Base-by-base conservation (phyloP, 2,797 vertebrate species). In the Setipinna tenuifilis region DNA sequence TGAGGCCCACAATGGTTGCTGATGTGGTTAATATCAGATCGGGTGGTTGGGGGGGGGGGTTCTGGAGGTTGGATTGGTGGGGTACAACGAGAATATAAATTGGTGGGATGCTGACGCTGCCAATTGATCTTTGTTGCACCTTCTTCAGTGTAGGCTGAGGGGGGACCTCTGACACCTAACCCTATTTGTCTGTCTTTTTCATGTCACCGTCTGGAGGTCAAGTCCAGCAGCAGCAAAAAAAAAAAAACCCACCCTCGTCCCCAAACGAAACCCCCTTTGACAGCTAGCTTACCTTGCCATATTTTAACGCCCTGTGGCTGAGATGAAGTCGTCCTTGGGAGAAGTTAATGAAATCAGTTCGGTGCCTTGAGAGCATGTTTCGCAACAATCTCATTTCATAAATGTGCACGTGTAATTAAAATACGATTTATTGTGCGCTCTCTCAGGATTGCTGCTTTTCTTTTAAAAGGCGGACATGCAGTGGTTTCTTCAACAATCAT, bases 251-350 rank as follows among this genome's bases (percentile, higher is more conserved):
- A 31, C 5, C 71, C 16, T 14, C 9, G 7, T 41, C 71, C 19
- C 71, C 71, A 21, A 41, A n/a, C n/a, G n/a, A n/a, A n/a, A 44
- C 1, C 71, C 65, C 65, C 12, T 41, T 41, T 54, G 71, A 78
- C 71, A 78, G 71, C 19, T 85, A 84, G 62, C 61, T 21, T 83
- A 84, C 17, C 75, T 44, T 23, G 78, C 16, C 48, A 75, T 82
- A 85, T 83, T 81, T 25, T 85, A 31, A 41, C 19, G 9, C 75
- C 16, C 19, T 46, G 50, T 48, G 4, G 11, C 28, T 23, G 65
- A 82, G 58, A 88, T 71, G 3, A 87, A 83, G 84, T 84, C 83
- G 84, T 85, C 85, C 84, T 89, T 87, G 83, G 88, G 82, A 68
- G 87, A 19, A 84, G 78, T 82, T 86, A 86, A 88, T 82, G 50